Evolutionary conservation across 2,797 vertebrate genomes (phyloP), one percentile per base, ranked within the genome.

Genomic region (Novumbra hubbsi): DNA sequence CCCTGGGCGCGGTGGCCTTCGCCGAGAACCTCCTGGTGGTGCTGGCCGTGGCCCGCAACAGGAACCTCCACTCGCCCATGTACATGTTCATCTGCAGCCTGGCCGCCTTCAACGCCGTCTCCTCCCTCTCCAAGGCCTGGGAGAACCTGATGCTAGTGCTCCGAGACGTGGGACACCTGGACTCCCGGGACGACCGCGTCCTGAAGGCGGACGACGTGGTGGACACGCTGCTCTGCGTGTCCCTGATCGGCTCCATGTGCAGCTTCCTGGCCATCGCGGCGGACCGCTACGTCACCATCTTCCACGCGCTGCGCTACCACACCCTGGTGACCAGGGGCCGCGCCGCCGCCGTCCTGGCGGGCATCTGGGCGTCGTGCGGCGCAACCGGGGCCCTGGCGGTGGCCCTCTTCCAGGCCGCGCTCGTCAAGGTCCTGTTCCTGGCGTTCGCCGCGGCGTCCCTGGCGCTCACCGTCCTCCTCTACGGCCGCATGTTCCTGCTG

Each of bases 31-130:
- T 98, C 63, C 88, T 98, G 48, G 94, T 99, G 15, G 93, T 98
- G 41, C 74, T 96, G 74, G 96, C 96, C 1, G 92, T 99, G 50
- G 85, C 95, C 69, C 87, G 85, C 74, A 98, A 98, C 81, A 95
- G 95, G 88, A 97, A 95, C 76, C 95, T 99, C 17, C 98, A 98
- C 83, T 93, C 92, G 0, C 98, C 98, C 73, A 98, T 98, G 97
- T 96, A 97, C 86, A 93, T 94, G 86, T 98, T 98, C 84, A 98
- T 99, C 88, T 98, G 97, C 82, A 99, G 96, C 77, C 90, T 99
- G 86, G 96, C 98, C 0, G 86, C 96, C 84, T 98, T 98, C 72
- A 98, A 99, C 84, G 96, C 96, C 87, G 81, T 98, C 38, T 94
- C 95, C 16, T 98, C 96, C 80, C 83, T 98, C 66, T 94, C 93